phyloP scores from a whole-genome alignment of 2,888 invertebrate species.

The Microctonus aethiopoides region DNA sequence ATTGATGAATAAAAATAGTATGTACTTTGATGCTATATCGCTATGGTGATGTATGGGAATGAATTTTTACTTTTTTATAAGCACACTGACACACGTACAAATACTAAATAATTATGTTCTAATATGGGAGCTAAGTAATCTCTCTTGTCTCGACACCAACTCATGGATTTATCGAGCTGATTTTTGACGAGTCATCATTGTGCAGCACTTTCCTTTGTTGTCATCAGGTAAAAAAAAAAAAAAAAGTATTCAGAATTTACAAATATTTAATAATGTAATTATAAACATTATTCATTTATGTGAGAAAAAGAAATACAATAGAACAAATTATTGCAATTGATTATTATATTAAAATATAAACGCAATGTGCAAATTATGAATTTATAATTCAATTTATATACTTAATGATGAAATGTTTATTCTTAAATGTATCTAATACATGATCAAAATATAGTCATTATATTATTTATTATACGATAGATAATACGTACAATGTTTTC shows the following conservation, averaged over 20 bases:
- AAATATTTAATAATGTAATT: background rate
- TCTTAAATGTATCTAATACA: background rate
- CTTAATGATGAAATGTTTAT: too few species aligned
- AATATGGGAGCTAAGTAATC: background rate
- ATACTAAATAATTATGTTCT: background rate
- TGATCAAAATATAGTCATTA: background rate
- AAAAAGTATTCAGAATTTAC: background rate
- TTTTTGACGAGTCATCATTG: slow-evolving; percentile 50
- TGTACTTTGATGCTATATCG: too few species aligned
- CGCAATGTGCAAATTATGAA: too few species aligned
- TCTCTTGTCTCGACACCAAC: background rate
- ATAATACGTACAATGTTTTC: background rate
- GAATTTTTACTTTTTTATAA: too few species aligned
- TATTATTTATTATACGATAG: background rate
- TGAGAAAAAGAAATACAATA: background rate
- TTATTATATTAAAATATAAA: background rate
- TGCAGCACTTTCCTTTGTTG: slow-evolving; percentile 46
- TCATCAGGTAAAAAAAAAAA: background rate
- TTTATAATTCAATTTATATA: too few species aligned
- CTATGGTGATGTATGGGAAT: too few species aligned
- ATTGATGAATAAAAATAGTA: too few species aligned
- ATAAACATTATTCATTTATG: background rate
- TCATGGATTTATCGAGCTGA: background rate
- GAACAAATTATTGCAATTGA: background rate
- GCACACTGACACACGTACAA: background rate